phyloP scores from a whole-genome alignment of 1,140 invertebrate species.

The Leptinotarsa undecemlineata region DNA sequence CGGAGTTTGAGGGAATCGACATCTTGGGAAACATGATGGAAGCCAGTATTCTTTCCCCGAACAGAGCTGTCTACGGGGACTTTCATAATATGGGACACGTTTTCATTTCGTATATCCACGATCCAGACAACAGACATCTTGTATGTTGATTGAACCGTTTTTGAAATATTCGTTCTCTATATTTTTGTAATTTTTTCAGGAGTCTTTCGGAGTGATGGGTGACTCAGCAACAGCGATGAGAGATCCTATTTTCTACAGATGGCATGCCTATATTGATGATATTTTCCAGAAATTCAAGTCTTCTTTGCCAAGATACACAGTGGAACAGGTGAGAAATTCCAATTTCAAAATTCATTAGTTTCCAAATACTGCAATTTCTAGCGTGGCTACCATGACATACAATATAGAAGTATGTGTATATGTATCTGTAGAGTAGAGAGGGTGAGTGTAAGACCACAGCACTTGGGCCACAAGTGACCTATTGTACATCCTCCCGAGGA shows the following conservation, averaged over 20 bases:
- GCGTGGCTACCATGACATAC: too few relatives aligned
- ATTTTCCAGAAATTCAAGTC: conserved; percentile 77
- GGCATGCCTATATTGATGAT: conserved; percentile 80
- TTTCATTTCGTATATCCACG: conserved; percentile 70
- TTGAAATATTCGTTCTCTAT: neutral
- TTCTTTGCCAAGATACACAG: conserved; percentile 66
- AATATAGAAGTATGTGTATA: too few relatives aligned
- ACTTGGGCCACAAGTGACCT: too few relatives aligned
- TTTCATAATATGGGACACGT: conserved; percentile 74
- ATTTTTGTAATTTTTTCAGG: conserved; percentile 37
- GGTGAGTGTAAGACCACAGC: too few relatives aligned
- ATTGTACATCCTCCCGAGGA: too few relatives aligned
- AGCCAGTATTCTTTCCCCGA: conserved; percentile 69
- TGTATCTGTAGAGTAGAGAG: too few relatives aligned
- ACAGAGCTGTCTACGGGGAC: conserved; percentile 71
- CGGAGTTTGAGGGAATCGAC: conserved; percentile 75
- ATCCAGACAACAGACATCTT: conserved; percentile 72
- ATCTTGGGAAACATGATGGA: conserved; percentile 81
- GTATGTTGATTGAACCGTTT: neutral
- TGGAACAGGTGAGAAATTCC: conserved; percentile 57
- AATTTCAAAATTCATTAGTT: too few relatives aligned
- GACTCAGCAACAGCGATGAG: conserved; percentile 73
- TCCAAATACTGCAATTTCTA: too few relatives aligned
- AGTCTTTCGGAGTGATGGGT: conserved; percentile 68
- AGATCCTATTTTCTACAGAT: conserved; percentile 84